phyloP scores from a whole-genome alignment of 2,113 vertebrate genomes.

The Myxocyprinus asiaticus region DNA sequence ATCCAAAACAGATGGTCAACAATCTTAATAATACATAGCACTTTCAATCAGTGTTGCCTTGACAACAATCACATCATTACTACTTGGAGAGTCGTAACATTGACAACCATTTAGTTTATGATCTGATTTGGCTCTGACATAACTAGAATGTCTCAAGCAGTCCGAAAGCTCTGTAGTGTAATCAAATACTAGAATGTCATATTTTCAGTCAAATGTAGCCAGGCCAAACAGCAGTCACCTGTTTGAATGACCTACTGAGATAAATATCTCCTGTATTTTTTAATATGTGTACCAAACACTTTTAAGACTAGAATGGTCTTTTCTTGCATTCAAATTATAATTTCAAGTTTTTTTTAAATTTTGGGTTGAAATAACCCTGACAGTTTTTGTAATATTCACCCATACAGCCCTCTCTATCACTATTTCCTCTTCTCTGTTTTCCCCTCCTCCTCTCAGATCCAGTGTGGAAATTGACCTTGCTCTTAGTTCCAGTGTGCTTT shows the following conservation, averaged over 20 bases:
- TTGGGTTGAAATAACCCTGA: no score
- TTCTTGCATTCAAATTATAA: no score
- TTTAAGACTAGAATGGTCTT: no score
- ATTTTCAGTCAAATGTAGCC: background rate
- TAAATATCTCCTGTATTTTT: background rate
- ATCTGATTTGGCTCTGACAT: slow-evolving; percentile 1
- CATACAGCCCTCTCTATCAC: background rate
- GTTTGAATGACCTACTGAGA: background rate
- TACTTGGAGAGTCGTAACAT: background rate
- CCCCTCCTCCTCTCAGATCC: slow-evolving; percentile 31
- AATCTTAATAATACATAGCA: no score
- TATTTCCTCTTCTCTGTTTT: background rate
- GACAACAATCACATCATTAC: slow-evolving; percentile 34
- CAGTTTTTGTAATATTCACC: no score
- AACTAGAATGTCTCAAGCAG: background rate
- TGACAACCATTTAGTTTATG: slow-evolving; percentile 21
- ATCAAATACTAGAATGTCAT: no score
- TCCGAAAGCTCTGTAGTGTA: background rate
- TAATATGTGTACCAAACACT: background rate
- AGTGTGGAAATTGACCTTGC: slow-evolving; percentile 58
- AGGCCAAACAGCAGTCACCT: background rate
- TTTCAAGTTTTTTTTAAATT: no score
- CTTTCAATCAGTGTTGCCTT: background rate
- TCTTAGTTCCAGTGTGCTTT: slow-evolving; percentile 36
- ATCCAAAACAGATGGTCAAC: background rate